These are phyloP conservation scores for Perdita meconis DNA, from an alignment of 2,888 invertebrate species.

Conservation along the genomic window DNA sequence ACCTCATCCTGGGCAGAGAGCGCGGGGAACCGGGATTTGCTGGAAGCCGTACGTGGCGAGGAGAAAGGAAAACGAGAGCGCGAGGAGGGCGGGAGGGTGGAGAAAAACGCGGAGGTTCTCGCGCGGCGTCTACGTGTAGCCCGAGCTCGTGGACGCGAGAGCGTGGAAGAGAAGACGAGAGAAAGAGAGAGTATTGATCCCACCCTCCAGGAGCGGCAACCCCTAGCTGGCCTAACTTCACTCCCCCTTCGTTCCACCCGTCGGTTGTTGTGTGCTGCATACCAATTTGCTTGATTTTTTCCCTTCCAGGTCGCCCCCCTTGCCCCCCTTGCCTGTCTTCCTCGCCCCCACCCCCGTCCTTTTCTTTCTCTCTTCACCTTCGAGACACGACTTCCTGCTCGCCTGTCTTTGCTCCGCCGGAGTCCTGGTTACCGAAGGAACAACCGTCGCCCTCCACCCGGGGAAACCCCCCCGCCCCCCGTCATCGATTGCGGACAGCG, in stretches of 20 bases:
- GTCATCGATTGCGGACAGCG: constrained; percentile 29
- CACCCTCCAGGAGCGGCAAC: constrained; percentile 81
- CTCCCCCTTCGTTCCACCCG: constrained; percentile 84
- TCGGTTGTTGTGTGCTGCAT: constrained; percentile 87
- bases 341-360: constrained; percentile 64
- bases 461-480: no score
- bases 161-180: constrained; percentile 78
- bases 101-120: constrained; percentile 37
- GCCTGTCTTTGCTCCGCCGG: constrained; percentile 39
- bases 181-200: constrained; percentile 83
- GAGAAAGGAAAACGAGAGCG: constrained; percentile 40
- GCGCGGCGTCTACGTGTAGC: constrained; percentile 48
- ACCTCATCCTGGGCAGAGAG: no score
- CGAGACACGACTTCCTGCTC: constrained; percentile 49
- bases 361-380: constrained; percentile 67
- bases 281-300: constrained; percentile 87
- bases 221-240: constrained; percentile 84
- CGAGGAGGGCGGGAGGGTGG: constrained; percentile 51
- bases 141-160: constrained; percentile 59
- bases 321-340: constrained; percentile 52
- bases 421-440: constrained; percentile 14
- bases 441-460: constrained; percentile 17
- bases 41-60: constrained; percentile 45
- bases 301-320: constrained; percentile 76
- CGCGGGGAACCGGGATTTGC: constrained; percentile 39